phyloP scores from a whole-genome alignment of 2,888 invertebrate species.

The Cryptops parisi region DNA sequence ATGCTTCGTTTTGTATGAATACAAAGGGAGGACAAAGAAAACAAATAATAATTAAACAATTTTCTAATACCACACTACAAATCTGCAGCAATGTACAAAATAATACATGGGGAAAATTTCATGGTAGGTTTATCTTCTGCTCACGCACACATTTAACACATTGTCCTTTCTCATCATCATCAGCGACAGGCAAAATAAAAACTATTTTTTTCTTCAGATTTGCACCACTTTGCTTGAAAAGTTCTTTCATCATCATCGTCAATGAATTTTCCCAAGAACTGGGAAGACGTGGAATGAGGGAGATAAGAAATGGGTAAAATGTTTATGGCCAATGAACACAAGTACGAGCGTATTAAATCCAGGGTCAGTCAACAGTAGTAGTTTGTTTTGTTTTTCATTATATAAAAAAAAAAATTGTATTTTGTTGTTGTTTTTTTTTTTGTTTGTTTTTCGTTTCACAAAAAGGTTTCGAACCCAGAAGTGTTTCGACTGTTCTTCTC shows the following conservation, averaged over 20 bases:
- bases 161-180: neutral
- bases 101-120: neutral
- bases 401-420: neutral
- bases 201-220: no score
- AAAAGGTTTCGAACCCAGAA: no score
- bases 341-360: no score
- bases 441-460: conserved; percentile 1
- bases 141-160: neutral
- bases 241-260: conserved; percentile 5
- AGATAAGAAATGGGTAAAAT: no score
- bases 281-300: conserved; percentile 15
- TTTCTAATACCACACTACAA: no score
- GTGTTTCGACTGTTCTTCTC: no score
- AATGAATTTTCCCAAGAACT: conserved; percentile 9
- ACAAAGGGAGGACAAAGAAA: neutral
- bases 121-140: neutral
- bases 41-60: no score
- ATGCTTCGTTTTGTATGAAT: neutral
- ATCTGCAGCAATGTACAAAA: no score
- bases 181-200: no score
- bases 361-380: no score
- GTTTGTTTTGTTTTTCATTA: conserved; percentile 4
- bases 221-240: no score
- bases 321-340: no score
- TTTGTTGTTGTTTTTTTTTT: conserved; percentile 1